Evolutionary conservation across 2,113 vertebrate species (phyloP).

Genomic region (Corydoras maculifer): DNA sequence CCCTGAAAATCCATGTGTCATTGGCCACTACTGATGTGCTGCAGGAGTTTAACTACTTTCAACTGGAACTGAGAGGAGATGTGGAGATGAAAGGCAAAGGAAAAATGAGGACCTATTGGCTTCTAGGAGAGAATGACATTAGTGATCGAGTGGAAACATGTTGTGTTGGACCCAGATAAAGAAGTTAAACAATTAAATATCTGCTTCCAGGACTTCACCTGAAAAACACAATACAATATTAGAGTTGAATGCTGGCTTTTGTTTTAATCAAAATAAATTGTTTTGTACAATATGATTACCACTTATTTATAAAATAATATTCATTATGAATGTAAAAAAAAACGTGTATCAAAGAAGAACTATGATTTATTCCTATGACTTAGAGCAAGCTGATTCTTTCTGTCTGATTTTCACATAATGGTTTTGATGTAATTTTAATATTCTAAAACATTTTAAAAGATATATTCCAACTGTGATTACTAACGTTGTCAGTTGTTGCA

Average conservation of each 20-base stretch:
- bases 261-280: not conserved
- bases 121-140: slow-evolving; percentile 66
- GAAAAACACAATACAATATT: not conserved
- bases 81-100: slow-evolving; percentile 90
- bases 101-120: slow-evolving; percentile 84
- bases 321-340: not conserved
- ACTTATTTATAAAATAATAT: slow-evolving; percentile 1
- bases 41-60: slow-evolving; percentile 79
- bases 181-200: not conserved
- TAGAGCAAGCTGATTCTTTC: too few relatives aligned
- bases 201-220: not conserved
- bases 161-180: not conserved
- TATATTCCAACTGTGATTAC: too few relatives aligned
- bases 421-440: too few relatives aligned
- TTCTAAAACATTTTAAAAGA: too few relatives aligned
- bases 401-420: too few relatives aligned
- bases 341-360: too few relatives aligned
- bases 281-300: slow-evolving; percentile 10
- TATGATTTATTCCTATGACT: too few relatives aligned
- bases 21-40: slow-evolving; percentile 73
- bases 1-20: slow-evolving; percentile 85
- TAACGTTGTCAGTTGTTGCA: too few relatives aligned
- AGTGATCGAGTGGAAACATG: slow-evolving; percentile 16
- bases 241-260: not conserved
- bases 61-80: slow-evolving; percentile 80